A percentile compares a stretch with the other conserved stretches of the same genome.
Evolutionary conservation across 2,888 invertebrate genomes (phyloP).

Genomic region (Noctua janthe): DNA sequence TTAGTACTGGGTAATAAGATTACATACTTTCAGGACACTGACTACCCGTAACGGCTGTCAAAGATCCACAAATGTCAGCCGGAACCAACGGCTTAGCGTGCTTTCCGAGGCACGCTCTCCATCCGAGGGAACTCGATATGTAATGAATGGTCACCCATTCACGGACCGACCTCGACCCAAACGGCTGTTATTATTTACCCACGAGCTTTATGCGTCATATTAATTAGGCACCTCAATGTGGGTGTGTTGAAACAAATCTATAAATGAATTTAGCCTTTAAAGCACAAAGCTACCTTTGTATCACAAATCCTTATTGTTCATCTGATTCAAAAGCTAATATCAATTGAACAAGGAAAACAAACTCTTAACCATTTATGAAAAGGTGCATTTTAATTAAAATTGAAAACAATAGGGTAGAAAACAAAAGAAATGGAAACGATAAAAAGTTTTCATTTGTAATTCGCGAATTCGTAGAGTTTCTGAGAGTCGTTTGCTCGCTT

Average conservation of each 20-base stretch:
- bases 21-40: too few species aligned
- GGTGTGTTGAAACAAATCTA: neutral
- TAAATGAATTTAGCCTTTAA: neutral
- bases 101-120: too few species aligned
- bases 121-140: neutral
- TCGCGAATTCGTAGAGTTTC: neutral
- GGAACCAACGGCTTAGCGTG: neutral
- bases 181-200: neutral
- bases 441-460: conserved; percentile 13
- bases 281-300: neutral
- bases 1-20: too few species aligned
- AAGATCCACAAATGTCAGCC: neutral
- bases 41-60: neutral
- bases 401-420: conserved; percentile 13
- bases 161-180: neutral
- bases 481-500: neutral
- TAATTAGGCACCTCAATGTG: neutral
- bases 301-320: conserved; percentile 9
- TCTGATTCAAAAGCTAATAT: conserved; percentile 29
- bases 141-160: neutral
- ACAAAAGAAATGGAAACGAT: conserved; percentile 21
- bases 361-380: neutral
- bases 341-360: conserved; percentile 26
- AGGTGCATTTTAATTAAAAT: conserved; percentile 31
- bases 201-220: too few species aligned